Evolutionary conservation across 1,140 invertebrate genomes (phyloP).

Genomic region (Eubasilissa regina): DNA sequence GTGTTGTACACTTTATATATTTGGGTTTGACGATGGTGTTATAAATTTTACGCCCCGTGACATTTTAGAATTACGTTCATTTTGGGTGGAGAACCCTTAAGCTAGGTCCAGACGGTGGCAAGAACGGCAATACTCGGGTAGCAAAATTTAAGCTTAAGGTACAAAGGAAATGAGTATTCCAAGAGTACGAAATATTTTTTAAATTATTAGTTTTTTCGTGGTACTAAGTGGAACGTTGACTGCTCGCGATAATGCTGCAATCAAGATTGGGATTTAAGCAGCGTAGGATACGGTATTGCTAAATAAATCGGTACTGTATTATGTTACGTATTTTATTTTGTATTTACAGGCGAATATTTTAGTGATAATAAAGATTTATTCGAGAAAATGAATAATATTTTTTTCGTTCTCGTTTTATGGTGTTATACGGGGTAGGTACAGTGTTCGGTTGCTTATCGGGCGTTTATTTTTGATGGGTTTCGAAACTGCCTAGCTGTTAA

Average conservation of each 20-base stretch:
- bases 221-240: not conserved
- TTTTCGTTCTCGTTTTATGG: not conserved
- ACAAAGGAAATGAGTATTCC: too few relatives aligned
- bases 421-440: not conserved
- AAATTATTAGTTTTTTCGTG: not conserved
- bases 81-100: conserved; percentile 36
- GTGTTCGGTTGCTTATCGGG: too few relatives aligned
- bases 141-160: too few relatives aligned
- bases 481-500: too few relatives aligned
- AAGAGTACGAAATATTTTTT: too few relatives aligned
- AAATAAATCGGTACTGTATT: conserved; percentile 18
- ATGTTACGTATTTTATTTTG: not conserved
- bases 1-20: conserved; percentile 36
- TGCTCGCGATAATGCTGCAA: not conserved
- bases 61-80: conserved; percentile 51
- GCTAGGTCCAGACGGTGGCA: conserved; percentile 1
- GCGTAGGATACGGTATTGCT: not conserved
- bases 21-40: conserved; percentile 34
- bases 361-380: not conserved
- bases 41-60: conserved; percentile 52
- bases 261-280: not conserved
- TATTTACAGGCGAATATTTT: conserved; percentile 1
- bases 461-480: too few relatives aligned
- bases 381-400: not conserved
- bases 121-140: not conserved